A percentile compares a stretch with the other conserved stretches of the same genome.
phyloP scores from a whole-genome alignment of 2,888 invertebrate species.

The Deilephila elpenor region DNA sequence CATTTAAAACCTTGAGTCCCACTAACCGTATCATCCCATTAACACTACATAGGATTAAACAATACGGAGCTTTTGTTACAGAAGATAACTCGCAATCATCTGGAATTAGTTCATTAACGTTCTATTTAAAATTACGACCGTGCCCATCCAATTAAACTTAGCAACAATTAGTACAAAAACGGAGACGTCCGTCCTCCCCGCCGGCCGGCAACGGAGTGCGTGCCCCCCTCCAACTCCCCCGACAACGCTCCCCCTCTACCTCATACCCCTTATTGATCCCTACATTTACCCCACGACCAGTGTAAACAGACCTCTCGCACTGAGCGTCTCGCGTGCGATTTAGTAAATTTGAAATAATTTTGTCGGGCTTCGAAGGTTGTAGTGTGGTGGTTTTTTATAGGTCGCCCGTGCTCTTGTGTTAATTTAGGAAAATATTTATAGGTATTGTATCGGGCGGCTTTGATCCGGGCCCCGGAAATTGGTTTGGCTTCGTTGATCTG shows the following conservation, averaged over 20 bases:
- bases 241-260: slow-evolving; percentile 34
- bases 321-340: slow-evolving; percentile 32
- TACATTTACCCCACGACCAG: slow-evolving; percentile 47
- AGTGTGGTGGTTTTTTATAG: slow-evolving; percentile 27
- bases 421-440: slow-evolving; percentile 31
- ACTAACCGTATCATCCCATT: slow-evolving; percentile 10
- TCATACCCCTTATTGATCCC: slow-evolving; percentile 59
- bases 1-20: not conserved
- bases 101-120: slow-evolving; percentile 24
- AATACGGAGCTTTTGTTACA: slow-evolving; percentile 17
- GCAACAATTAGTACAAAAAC: slow-evolving; percentile 39
- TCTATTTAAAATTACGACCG: slow-evolving; percentile 26
- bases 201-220: not conserved
- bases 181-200: slow-evolving; percentile 35
- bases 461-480: slow-evolving; percentile 22
- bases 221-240: slow-evolving; percentile 23
- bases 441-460: slow-evolving; percentile 23
- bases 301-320: slow-evolving; percentile 44
- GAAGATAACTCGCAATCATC: not conserved
- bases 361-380: slow-evolving; percentile 38
- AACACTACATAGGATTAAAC: not conserved
- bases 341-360: slow-evolving; percentile 39
- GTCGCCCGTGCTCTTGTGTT: slow-evolving; percentile 24
- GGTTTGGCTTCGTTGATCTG: not conserved
- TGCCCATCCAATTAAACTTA: slow-evolving; percentile 38